Evolutionary conservation across 2,888 invertebrate species (phyloP), one percentile per base, ranked within the genome.

Genomic region (Buathra laborator): DNA sequence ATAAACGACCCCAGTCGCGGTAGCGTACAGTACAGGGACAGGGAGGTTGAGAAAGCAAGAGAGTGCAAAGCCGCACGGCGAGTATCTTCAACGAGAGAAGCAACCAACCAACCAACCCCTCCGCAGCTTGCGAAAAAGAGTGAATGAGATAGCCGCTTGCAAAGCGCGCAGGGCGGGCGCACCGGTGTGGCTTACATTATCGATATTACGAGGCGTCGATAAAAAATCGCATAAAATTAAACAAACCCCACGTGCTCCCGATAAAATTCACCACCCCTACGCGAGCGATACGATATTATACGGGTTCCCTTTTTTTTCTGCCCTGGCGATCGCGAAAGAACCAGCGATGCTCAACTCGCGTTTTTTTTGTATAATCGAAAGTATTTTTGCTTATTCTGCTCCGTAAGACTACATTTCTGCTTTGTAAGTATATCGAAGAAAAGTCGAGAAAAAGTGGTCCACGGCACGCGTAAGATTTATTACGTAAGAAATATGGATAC

Each of bases 191-290:
- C 91, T 91, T 91, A 92, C 93, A 93, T 93, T 93, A 93, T 93
- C 93, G 92, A 93, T 93, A 93, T 93, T 93, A 93, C 93, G 92
- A 92, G 91, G 90, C 92, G 92, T 90, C 93, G 93, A 93, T 93
- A 93, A 93, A 93, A 93, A 93, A 93, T 93, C 92, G 92, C 93
- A 93, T 93, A 93, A 93, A 93, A 93, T 93, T 93, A 93, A 92
- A 90, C 92, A 93, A 92, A 89, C 88, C 89, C 89, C 91, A 90
- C 90, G 90, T 91, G 90, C 88, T 88, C 84, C 81, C 89, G 89
- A 91, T 92, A 91, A 91, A 92, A 92, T 88, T 90, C 87, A 86
- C 84, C 88, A 85, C 44, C 70, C 75, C 64, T 70, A 19, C 24
- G 32, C 46, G 16, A 10, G 48, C 59, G 48, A 14, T 46, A 46